Base-by-base conservation (phyloP, 1,140 invertebrate genomes). In the Camponotus vicinus region DNA sequence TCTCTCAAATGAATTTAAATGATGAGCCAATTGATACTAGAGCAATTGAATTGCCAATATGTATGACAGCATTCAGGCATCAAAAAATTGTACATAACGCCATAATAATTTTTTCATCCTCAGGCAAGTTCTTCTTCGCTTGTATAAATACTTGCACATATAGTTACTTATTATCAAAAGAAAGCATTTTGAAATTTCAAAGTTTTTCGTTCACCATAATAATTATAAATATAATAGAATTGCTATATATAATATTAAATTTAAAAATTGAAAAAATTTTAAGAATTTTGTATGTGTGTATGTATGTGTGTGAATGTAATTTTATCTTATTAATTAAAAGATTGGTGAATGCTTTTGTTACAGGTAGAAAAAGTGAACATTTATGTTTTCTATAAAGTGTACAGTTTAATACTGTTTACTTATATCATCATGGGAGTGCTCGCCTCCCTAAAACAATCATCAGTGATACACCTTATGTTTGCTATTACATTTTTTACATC, bases 401-500 rank as follows among this genome's bases (percentile, higher is more conserved):
- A 89, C 67, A 88, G 8, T 75, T 59, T 88, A 88, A 21, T 78
- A 79, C 13, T 75, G 85, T 69, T 77, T 18, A 49, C 71, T 66
- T 86, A 79, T n/a, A 79, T n/a, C 37, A 93, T 89, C 78, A 95
- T 95, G 94, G 91, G 88, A 88, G 89, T 96, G 86, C 92, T 95
- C 79, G 92, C 95, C 71, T 89, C 90, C 59, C 93, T 97, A 76
- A 97, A 97, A 94, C 94, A 95, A 88, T 97, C 96, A 37, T 95
- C 96, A 67, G 90, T 97, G 67, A 94, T 97, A 78, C 98, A 98
- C 93, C 95, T 99, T 91, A 96, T 98, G 94, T 96, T 99, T 93
- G 97, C 97, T 71, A 98, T 98, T 92, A 97, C 97, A 77, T 99
- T 99, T 95, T 97, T 99, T 89, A 97, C 97, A 73, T 98, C 98